Conservation (phyloP, 23 tunicate genomes). For the Trididemnum clinides region DNA sequence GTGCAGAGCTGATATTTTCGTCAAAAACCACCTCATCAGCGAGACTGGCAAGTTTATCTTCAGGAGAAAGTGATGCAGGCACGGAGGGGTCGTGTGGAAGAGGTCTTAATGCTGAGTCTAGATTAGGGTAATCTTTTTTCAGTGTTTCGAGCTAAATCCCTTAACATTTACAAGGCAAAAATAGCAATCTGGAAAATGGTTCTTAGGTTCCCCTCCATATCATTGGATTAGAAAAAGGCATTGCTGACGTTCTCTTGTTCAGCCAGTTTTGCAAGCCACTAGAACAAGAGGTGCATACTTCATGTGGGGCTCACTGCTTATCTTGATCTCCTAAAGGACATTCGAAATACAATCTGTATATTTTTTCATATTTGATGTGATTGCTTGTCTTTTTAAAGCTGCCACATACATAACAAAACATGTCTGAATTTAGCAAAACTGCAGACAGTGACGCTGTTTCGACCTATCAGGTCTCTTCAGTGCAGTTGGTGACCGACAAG, state of each 20-base stretch:
- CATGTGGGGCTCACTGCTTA: conserved; percentile 17
- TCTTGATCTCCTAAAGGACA: conserved; percentile 23
- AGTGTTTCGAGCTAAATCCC: conserved; percentile 3
- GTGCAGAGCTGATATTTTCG: background rate
- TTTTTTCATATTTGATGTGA: conserved; percentile 5
- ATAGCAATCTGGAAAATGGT: conserved; percentile 24
- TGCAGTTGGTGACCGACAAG: no score
- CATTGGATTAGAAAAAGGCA: conserved; percentile 21
- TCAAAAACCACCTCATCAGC: conserved; percentile 29
- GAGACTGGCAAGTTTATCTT: background rate
- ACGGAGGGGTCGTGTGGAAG: conserved; percentile 20
- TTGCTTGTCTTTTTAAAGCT: background rate
- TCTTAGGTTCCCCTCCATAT: conserved; percentile 31
- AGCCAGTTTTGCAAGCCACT: conserved; percentile 29
- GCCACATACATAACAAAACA: no score
- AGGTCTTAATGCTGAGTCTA: conserved; percentile 17
- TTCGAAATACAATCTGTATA: background rate
- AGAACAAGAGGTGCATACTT: conserved; percentile 18
- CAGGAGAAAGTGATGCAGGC: conserved; percentile 4
- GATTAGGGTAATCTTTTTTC: conserved; percentile 7
- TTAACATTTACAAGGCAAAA: conserved; percentile 37
- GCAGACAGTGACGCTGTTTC: no score
- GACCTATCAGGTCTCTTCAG: no score
- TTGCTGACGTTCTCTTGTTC: conserved; percentile 24
- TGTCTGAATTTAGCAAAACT: no score